Conservation (phyloP, 2,797 vertebrate genomes). For the Cephalopachus bancanus region DNA sequence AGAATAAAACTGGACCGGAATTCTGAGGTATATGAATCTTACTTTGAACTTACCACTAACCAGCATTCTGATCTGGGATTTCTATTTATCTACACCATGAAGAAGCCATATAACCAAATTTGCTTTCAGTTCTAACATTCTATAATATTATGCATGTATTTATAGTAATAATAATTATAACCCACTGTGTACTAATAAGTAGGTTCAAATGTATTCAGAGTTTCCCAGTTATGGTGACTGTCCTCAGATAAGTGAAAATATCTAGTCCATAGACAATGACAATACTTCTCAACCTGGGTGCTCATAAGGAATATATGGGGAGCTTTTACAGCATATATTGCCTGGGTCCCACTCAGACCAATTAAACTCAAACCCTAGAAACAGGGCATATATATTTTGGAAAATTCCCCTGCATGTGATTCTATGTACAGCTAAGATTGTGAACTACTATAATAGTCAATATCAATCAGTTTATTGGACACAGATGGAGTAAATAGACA, state of each 20-base stretch:
- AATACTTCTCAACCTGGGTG: background rate
- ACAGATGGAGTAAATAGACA: slow-evolving; percentile 2
- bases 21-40: background rate
- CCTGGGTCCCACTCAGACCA: slow-evolving; percentile 14
- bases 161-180: slow-evolving; percentile 1
- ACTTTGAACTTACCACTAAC: background rate
- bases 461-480: background rate
- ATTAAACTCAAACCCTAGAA: background rate
- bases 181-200: background rate
- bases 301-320: background rate
- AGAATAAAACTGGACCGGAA: background rate
- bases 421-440: background rate
- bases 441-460: background rate
- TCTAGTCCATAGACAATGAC: background rate
- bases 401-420: slow-evolving; percentile 19
- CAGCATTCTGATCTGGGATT: background rate
- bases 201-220: background rate
- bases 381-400: background rate
- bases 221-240: slow-evolving; percentile 4
- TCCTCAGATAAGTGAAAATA: background rate
- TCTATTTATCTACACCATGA: background rate
- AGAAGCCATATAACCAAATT: slow-evolving; percentile 7
- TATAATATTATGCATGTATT: slow-evolving; percentile 13
- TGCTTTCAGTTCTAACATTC: slow-evolving; percentile 25
- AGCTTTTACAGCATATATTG: slow-evolving; percentile 37